Base-by-base conservation (phyloP, 2,888 invertebrate species). In the Sepiola atlantica region DNA sequence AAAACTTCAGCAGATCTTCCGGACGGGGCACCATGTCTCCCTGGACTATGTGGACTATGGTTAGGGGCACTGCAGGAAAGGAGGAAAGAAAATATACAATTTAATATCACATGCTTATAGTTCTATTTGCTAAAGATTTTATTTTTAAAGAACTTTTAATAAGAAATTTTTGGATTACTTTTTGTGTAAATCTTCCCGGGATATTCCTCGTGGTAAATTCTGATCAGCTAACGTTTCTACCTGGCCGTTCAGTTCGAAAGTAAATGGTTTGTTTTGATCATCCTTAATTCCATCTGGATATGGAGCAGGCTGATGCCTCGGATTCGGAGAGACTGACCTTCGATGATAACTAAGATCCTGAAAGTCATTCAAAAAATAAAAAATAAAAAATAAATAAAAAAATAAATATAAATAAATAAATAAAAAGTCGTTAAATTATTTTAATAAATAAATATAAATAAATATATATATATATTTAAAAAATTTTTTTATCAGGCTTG, bases 201-300 rank as follows among this genome's bases (percentile, higher is more conserved):
- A 77, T n/a, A 77, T n/a, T 77, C 45, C 94, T 94, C 61, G 77
- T 77, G 94, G 94, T 91, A 94, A 95, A 61, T 55, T 55, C 45
- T 92, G 94, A 93, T 95, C 95, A n/a, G 95, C 94, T 54, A 99
- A 98, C 12, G 99, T 99, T 97, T 99, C 99, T 95, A 99, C 98
- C 97, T 99, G 99, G 95, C 99, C 99, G 97, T 99, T 99, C 96
- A 99, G 98, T 97, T 99, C 99, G 97, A 98, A 99, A 61, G 98
- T 98, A 90, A 96, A 92, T 54, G 35, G 35, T n/a, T 54, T 35
- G n/a, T 54, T 54, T 55, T 94, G 94, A 8, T 91, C 55, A 55
- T 94, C 77, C 28, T n/a, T 90, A 35, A 28, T 35, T n/a, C 24
- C 35, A 35, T 92, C 92, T 35, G 18, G 16, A 54, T 92, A 92